phyloP scores from a whole-genome alignment of 2,888 invertebrate genomes.

The Stenoptilia bipunctidactyla region DNA sequence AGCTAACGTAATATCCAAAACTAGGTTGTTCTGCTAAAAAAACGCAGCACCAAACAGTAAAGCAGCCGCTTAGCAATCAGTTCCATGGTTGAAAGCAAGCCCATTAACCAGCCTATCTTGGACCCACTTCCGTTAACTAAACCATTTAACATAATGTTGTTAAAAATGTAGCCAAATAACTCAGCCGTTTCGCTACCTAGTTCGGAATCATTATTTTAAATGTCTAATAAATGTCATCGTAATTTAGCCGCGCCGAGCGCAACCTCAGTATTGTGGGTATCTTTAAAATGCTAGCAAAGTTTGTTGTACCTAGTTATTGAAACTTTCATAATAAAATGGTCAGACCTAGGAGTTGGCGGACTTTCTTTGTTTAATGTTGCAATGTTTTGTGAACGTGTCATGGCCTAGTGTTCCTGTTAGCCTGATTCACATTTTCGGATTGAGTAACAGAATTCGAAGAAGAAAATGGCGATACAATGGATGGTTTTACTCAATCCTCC shows the following conservation, averaged over 20 bases:
- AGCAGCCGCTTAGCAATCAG: not conserved
- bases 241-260: constrained; percentile 5
- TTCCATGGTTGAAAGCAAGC: not conserved
- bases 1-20: too few species aligned
- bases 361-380: too few species aligned
- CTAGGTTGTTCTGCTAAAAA: too few species aligned
- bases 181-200: not conserved
- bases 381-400: too few species aligned
- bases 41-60: too few species aligned
- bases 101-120: not conserved
- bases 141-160: not conserved
- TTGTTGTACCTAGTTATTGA: not conserved
- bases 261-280: not conserved
- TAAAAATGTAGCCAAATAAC: not conserved
- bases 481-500: too few species aligned
- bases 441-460: too few species aligned
- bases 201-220: constrained; percentile 2
- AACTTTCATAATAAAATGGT: not conserved
- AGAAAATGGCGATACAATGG: too few species aligned
- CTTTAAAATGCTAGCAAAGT: not conserved
- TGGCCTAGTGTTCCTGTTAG: too few species aligned
- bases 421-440: too few species aligned
- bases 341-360: too few species aligned
- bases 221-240: constrained; percentile 8
- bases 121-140: not conserved